Evolutionary conservation across 2,113 vertebrate genomes (phyloP).

Genomic region (Otolemur garnettii): DNA sequence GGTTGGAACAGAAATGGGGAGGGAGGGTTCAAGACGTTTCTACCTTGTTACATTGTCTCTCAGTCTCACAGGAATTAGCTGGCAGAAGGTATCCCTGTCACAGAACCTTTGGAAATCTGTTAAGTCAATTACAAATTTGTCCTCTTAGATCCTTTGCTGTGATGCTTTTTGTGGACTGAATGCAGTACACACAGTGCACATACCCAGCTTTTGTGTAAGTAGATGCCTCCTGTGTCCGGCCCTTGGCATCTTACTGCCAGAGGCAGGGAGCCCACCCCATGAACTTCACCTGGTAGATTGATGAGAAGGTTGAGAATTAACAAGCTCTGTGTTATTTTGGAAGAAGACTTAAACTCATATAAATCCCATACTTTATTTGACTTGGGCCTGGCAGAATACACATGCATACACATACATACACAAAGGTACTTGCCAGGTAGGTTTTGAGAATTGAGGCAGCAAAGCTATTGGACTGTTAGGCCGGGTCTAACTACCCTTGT

Average conservation of each 20-base stretch:
- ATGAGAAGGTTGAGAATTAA: slow-evolving; percentile 1
- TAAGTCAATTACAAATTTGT: not conserved
- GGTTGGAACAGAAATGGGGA: not conserved
- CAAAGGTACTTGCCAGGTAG: not conserved
- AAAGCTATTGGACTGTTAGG: not conserved
- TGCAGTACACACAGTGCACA: too few relatives aligned
- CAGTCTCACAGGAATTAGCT: not conserved
- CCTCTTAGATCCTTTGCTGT: not conserved
- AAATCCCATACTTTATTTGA: slow-evolving; percentile 20
- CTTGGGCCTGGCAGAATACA: not conserved
- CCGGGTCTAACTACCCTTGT: not conserved
- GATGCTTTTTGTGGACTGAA: not conserved
- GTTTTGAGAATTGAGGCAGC: slow-evolving; percentile 6
- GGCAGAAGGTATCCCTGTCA: not conserved
- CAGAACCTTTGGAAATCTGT: not conserved
- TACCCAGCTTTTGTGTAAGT: accelerated
- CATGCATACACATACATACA: too few relatives aligned
- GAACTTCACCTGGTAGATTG: not conserved
- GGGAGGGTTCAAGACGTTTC: not conserved
- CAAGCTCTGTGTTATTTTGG: not conserved
- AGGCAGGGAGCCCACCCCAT: not conserved
- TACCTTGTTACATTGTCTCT: not conserved
- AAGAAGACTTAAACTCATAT: slow-evolving; percentile 21
- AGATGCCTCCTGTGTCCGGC: too few relatives aligned
- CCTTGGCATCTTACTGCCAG: not conserved